Evolutionary conservation across 1,140 invertebrate genomes (phyloP).

Genomic region (Drosophila kepulauana): DNA sequence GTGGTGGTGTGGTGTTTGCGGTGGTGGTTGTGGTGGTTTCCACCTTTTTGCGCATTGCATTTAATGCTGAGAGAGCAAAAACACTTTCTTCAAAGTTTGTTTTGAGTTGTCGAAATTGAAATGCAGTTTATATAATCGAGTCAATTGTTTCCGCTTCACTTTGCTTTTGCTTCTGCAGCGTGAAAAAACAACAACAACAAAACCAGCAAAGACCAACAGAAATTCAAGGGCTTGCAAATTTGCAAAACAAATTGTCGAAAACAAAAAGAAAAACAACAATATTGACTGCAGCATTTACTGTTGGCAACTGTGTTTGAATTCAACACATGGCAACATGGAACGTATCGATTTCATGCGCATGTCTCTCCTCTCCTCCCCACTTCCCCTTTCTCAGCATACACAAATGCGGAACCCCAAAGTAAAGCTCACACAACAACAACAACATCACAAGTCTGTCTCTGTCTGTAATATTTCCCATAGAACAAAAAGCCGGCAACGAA

Average conservation of each 20-base stretch:
- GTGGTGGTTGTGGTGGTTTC: constrained; percentile 38
- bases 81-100: constrained; percentile 24
- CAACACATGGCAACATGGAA: constrained; percentile 47
- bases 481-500: constrained; percentile 58
- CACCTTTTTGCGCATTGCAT: constrained; percentile 75
- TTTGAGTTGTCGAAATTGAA: constrained; percentile 28
- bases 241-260: constrained; percentile 53
- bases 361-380: constrained; percentile 21
- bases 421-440: constrained; percentile 18
- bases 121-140: constrained; percentile 34
- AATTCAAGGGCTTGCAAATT: constrained; percentile 55
- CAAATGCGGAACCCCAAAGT: constrained; percentile 3
- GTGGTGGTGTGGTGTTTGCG: constrained; percentile 11
- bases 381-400: too few relatives aligned
- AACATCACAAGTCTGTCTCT: constrained; percentile 34
- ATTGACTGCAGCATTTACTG: constrained; percentile 25
- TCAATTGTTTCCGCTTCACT: constrained; percentile 46
- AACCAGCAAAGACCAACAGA: constrained; percentile 9
- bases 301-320: constrained; percentile 29
- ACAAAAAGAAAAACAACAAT: constrained; percentile 40
- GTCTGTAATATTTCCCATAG: constrained; percentile 23
- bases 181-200: background rate
- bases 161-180: background rate
- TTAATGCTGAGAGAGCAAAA: constrained; percentile 38
- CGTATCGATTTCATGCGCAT: constrained; percentile 75